Percentiles rank a stretch among this genome's conserved stretches.
Conservation (phyloP, 2,113 vertebrate genomes). For the Eurystomus gularis region DNA sequence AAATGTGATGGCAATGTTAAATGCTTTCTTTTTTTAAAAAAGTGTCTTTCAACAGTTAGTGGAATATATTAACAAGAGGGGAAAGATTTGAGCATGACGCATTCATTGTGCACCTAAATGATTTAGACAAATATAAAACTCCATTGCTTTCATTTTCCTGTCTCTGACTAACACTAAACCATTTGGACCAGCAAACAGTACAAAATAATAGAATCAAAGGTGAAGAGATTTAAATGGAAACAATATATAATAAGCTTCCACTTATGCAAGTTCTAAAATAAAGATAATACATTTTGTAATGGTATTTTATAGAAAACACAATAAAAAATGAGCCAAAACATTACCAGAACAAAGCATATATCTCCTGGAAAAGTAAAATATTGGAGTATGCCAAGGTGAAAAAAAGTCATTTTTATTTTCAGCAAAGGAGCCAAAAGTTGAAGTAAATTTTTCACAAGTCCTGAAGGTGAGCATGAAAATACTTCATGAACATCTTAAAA, state of each 20-base stretch:
- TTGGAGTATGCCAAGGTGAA: background rate
- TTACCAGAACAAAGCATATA: background rate
- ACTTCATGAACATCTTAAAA: conserved; percentile 4
- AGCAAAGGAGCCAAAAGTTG: background rate
- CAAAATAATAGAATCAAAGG: background rate
- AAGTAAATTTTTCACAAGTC: background rate
- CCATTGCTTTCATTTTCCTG: background rate
- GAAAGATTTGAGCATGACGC: background rate
- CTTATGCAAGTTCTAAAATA: background rate
- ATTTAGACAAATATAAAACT: background rate
- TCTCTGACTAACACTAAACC: background rate
- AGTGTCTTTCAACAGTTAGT: background rate
- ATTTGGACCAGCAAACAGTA: background rate
- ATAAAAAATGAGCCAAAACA: background rate
- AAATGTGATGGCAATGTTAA: background rate
- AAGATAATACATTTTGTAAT: background rate
- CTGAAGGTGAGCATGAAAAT: background rate
- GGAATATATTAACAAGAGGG: background rate
- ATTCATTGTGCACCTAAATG: background rate
- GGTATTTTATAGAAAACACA: background rate
- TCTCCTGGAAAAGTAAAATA: background rate
- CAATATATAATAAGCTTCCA: background rate
- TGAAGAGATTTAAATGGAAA: background rate
- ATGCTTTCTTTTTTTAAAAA: background rate
- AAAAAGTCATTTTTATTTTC: background rate